Conservation (phyloP, 2,888 invertebrate species). For the Plagodis pulveraria region DNA sequence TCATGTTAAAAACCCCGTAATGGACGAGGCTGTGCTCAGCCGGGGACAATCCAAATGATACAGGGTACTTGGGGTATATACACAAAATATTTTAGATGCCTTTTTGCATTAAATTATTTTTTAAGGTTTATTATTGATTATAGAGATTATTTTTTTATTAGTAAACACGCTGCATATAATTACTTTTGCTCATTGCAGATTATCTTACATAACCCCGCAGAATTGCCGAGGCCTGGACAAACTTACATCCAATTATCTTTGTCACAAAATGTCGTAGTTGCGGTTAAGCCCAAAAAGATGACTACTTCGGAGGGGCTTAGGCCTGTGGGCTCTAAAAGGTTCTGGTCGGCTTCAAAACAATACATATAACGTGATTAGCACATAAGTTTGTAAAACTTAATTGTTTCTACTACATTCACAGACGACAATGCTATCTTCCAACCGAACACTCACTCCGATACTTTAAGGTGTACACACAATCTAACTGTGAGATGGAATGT, state of each 20-base stretch:
- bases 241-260: slow-evolving; percentile 89
- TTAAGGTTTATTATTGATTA: too few species aligned
- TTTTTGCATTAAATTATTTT: too few species aligned
- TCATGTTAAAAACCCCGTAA: too few species aligned
- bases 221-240: slow-evolving; percentile 87
- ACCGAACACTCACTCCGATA: slow-evolving; percentile 86
- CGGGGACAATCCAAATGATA: too few species aligned
- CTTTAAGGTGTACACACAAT: slow-evolving; percentile 89
- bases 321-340: slow-evolving; percentile 85
- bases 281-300: slow-evolving; percentile 91
- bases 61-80: too few species aligned
- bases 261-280: slow-evolving; percentile 89
- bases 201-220: slow-evolving; percentile 88
- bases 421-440: slow-evolving; percentile 89
- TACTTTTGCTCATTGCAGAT: slow-evolving; percentile 67
- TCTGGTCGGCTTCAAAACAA: background rate
- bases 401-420: slow-evolving; percentile 46
- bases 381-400: slow-evolving; percentile 14
- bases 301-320: slow-evolving; percentile 88
- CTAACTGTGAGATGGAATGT: slow-evolving; percentile 90
- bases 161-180: background rate
- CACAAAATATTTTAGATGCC: too few species aligned
- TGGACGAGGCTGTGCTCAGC: too few species aligned
- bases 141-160: too few species aligned
- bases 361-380: background rate